Conservation (phyloP, 2,797 vertebrate species). For the Balearica regulorum region DNA sequence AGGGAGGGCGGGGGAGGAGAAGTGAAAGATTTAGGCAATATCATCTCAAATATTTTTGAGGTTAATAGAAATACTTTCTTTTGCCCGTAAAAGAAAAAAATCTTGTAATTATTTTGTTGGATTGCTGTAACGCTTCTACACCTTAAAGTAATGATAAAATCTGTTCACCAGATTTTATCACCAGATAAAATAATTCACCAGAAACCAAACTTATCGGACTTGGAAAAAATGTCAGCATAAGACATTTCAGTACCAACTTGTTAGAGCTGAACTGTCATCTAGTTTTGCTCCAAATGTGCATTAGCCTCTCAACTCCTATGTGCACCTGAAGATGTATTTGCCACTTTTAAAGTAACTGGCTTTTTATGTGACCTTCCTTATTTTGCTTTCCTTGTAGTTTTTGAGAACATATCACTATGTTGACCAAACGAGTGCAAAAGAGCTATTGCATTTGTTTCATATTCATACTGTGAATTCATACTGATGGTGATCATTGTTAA, state of each 20-base stretch:
- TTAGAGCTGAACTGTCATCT: neutral
- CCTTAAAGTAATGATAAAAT: neutral
- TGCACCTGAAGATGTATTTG: neutral
- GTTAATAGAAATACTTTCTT: neutral
- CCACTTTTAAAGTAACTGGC: neutral
- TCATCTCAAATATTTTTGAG: neutral
- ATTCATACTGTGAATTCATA: fast-evolving
- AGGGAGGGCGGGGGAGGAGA: fast-evolving
- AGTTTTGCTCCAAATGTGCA: neutral
- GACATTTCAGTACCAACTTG: neutral
- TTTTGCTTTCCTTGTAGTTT: neutral
- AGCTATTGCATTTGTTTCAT: neutral
- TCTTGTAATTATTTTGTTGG: neutral
- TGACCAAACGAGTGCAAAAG: neutral
- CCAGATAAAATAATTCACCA: neutral
- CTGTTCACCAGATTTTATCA: too few relatives aligned
- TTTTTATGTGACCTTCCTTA: neutral
- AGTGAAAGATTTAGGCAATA: neutral
- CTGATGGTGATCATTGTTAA: neutral
- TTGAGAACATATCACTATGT: neutral
- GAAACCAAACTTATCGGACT: neutral
- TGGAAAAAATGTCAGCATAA: neutral
- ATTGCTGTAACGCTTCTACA: neutral
- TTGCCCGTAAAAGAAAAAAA: neutral
- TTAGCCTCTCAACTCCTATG: neutral